Percentiles rank a stretch among this genome's conserved stretches.
These are phyloP conservation scores for Cremastinae sp. DNA, from an alignment of 2,888 invertebrate genomes.

Conservation along the genomic window DNA sequence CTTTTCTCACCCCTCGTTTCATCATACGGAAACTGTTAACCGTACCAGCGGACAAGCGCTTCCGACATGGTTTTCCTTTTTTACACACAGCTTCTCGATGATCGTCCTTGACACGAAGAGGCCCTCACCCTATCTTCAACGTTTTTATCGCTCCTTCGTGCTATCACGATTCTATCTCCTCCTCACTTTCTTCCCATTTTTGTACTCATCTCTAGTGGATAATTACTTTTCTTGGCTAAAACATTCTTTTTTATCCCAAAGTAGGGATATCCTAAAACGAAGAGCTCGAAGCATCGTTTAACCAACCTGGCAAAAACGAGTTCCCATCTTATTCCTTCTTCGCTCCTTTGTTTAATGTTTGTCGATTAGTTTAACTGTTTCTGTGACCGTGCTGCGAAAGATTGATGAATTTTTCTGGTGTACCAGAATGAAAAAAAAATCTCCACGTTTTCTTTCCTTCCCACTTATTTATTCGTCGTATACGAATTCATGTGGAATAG, in stretches of 20 bases:
- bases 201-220: conserved; percentile 48
- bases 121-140: conserved; percentile 14
- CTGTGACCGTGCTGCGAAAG: not conserved
- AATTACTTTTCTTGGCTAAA: conserved; percentile 55
- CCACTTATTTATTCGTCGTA: too few species aligned
- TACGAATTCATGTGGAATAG: too few species aligned
- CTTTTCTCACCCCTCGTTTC: conserved; percentile 23
- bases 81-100: conserved; percentile 31
- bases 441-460: too few species aligned
- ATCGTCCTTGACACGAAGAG: conserved; percentile 53
- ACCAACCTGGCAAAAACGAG: conserved; percentile 11
- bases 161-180: conserved; percentile 15
- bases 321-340: conserved; percentile 11
- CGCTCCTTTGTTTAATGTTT: conserved; percentile 3
- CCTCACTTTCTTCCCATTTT: conserved; percentile 29
- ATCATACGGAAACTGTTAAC: conserved; percentile 28
- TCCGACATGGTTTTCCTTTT: conserved; percentile 33
- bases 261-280: conserved; percentile 7
- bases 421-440: not conserved
- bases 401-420: not conserved
- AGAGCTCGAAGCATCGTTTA: conserved; percentile 7
- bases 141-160: conserved; percentile 35
- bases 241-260: conserved; percentile 34
- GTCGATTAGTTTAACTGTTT: conserved; percentile 33
- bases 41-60: conserved; percentile 28